A percentile compares a stretch with the other conserved stretches of the same genome.
phyloP scores from a whole-genome alignment of 2,888 invertebrate genomes.

The Dolomedes plantarius region DNA sequence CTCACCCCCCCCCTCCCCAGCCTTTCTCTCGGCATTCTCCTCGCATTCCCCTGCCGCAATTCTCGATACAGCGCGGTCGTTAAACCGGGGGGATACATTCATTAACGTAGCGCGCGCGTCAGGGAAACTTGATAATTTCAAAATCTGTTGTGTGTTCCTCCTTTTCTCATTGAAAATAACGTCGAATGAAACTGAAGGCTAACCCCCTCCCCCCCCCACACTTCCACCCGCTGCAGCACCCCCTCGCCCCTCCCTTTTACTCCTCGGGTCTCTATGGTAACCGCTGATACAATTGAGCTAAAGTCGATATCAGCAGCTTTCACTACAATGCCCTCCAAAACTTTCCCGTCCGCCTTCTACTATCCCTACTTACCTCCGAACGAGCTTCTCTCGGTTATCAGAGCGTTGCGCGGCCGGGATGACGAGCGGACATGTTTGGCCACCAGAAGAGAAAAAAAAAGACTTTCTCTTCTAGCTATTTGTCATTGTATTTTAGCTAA shows the following conservation, averaged over 20 bases:
- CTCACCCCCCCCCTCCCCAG: too few species aligned
- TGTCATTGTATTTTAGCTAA: too few species aligned
- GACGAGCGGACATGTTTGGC: background rate
- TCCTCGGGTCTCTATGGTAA: conserved; percentile 37
- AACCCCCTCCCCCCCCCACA: background rate
- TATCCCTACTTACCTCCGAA: conserved; percentile 9
- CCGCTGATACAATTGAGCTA: conserved; percentile 68
- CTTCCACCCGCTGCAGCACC: background rate
- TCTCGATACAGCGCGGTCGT: background rate
- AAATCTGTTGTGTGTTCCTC: conserved; percentile 42
- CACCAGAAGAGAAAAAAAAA: too few species aligned
- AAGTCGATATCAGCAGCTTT: conserved; percentile 71
- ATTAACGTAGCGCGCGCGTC: conserved; percentile 17
- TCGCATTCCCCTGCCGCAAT: too few species aligned
- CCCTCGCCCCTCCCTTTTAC: background rate
- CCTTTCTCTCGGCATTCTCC: too few species aligned
- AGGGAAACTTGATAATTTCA: conserved; percentile 60
- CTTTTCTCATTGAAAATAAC: conserved; percentile 35
- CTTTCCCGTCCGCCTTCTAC: conserved; percentile 29
- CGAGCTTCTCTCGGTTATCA: background rate
- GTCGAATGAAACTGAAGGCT: conserved; percentile 33
- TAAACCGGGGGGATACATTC: conserved; percentile 42
- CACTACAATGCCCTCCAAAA: conserved; percentile 50
- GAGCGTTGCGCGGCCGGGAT: background rate
- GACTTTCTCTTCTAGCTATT: too few species aligned